Conservation (phyloP, 1,140 invertebrate species). For the Colletes gigas region DNA sequence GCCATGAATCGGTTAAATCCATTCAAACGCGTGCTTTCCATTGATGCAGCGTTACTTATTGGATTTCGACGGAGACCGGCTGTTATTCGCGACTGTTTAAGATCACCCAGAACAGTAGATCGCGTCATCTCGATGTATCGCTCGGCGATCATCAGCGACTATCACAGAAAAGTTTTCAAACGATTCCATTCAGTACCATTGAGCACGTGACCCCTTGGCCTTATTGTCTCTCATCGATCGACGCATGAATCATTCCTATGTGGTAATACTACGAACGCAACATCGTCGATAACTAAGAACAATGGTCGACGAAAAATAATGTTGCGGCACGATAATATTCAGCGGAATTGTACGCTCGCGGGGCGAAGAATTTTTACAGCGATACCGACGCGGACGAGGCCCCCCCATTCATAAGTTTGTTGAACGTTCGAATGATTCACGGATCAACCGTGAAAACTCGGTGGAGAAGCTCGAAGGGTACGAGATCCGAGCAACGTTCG, state of each 20-base stretch:
- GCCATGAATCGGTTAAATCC: too few relatives aligned
- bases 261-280: conserved; percentile 40
- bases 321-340: conserved; percentile 25
- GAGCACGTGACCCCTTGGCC: conserved; percentile 30
- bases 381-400: neutral
- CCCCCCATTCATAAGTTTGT: conserved; percentile 26
- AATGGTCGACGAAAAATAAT: conserved; percentile 35
- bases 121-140: neutral
- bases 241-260: conserved; percentile 50
- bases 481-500: neutral
- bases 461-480: neutral
- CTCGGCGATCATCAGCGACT: neutral
- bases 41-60: too few relatives aligned
- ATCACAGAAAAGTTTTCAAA: conserved; percentile 11
- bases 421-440: conserved; percentile 31
- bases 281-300: conserved; percentile 30
- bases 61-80: too few relatives aligned
- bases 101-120: too few relatives aligned
- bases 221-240: conserved; percentile 58
- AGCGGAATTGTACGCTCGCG: neutral
- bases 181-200: conserved; percentile 49
- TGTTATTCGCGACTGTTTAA: too few relatives aligned
- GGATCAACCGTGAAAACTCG: conserved; percentile 3
- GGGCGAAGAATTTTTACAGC: conserved; percentile 22
- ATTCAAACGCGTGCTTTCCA: too few relatives aligned